Evolutionary conservation across 2,113 vertebrate genomes (phyloP).

Genomic region (Zapus hudsonius): DNA sequence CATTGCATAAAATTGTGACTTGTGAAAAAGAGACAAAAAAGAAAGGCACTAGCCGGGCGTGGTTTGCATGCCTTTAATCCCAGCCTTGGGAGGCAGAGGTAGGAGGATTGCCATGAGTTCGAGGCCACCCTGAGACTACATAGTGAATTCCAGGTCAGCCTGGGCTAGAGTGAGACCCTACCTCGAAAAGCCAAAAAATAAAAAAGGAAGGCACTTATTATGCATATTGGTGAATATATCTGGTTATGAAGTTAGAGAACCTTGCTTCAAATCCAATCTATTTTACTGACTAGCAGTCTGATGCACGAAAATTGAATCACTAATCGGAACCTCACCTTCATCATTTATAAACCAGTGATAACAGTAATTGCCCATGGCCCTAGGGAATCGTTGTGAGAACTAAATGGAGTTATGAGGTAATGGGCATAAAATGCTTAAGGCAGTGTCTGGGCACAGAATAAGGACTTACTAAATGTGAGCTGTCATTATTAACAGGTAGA

Average conservation of each 20-base stretch:
- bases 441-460: background rate
- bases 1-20: background rate
- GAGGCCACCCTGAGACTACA: too few relatives aligned
- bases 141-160: too few relatives aligned
- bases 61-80: too few relatives aligned
- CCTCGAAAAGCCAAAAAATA: too few relatives aligned
- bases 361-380: background rate
- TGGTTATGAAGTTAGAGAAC: background rate
- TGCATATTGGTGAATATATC: background rate
- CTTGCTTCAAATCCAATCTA: background rate
- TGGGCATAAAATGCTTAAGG: conserved; percentile 20
- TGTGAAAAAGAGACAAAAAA: background rate
- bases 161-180: too few relatives aligned
- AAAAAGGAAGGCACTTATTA: background rate
- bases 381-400: background rate
- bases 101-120: too few relatives aligned
- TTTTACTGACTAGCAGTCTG: background rate
- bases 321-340: background rate
- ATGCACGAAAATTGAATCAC: background rate
- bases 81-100: too few relatives aligned
- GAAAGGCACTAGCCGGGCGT: too few relatives aligned
- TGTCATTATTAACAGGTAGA: background rate
- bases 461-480: background rate
- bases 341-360: conserved; percentile 5
- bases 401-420: conserved; percentile 40